Base-by-base conservation (phyloP, 2,113 vertebrate genomes). In the Cyphomyrus plagiostoma region DNA sequence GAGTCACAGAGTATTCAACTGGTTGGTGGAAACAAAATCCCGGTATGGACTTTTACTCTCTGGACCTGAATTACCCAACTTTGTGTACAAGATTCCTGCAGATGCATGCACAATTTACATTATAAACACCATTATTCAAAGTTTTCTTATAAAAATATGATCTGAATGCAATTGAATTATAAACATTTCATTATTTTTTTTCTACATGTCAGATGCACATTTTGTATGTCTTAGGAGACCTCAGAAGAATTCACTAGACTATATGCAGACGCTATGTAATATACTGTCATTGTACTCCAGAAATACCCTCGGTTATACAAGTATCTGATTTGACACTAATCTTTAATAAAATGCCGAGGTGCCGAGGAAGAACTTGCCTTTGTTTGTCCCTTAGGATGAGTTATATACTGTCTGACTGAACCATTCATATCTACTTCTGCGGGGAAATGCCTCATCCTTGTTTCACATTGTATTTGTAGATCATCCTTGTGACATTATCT, bases 301-400 rank as follows among this genome's bases (percentile, higher is more conserved):
- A 82, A n/a, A 74, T 53, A n/a, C 56, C 15, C 85, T 90, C 11
- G 23, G 46, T 53, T 88, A 49, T 26, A 82, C 66, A 52, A 90
- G 35, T 26, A 30, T 70, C 35, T 82, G 85, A 90, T 80, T 21
- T 19, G 49, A 87, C 62, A 56, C 66, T 53, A 87, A 88, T 87
- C 85, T 23, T 42, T 53, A 39, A 82, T 30, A 46, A 35, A 30
- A 42, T 49, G 52, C 30, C 39, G 8, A 1, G 15, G 5, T 50
- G 49, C 49, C 8, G 21, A 19, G 4, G 86, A 9, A 39, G 49
- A n/a, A 10, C 86, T 39, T 35, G n/a, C 39, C 53, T 35, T 70
- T 39, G 42, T 66, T 48, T 66, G 56, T n/a, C 42, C 23, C 19
- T 88, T 17, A 39, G 10, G 30, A 74, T 48, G 10, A 74, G 26